Conservation (phyloP, 2,797 vertebrate genomes). For the Florisuga fusca region DNA sequence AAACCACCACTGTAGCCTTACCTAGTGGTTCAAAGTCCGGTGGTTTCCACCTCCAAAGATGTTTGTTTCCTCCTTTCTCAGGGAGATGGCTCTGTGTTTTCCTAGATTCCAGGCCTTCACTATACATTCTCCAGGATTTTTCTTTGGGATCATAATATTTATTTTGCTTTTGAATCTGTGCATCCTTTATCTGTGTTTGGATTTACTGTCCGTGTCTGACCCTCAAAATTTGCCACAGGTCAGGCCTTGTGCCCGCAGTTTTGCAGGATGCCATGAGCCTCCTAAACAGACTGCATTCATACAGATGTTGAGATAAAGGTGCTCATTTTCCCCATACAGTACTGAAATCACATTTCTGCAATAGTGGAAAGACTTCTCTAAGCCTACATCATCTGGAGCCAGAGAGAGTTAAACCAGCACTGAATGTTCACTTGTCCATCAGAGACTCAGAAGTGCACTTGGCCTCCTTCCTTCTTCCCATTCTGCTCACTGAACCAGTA, state of each 20-base stretch:
- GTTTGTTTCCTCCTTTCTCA: neutral
- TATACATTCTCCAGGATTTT: neutral
- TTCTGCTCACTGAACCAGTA: neutral
- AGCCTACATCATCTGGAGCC: neutral
- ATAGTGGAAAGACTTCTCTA: neutral
- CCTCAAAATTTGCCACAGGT: neutral
- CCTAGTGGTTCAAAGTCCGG: neutral
- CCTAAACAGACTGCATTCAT: neutral
- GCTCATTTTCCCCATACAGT: neutral
- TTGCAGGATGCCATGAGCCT: neutral
- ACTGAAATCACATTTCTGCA: neutral
- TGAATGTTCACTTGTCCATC: neutral
- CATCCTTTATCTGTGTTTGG: neutral
- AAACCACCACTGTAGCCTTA: neutral
- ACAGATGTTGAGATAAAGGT: neutral
- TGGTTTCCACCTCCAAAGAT: neutral
- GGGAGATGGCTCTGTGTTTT: neutral
- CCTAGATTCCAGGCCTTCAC: neutral
- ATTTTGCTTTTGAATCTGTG: neutral
- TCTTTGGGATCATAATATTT: neutral
- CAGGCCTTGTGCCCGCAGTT: neutral
- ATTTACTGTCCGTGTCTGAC: neutral
- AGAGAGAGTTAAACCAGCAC: neutral
- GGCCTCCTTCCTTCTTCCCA: neutral
- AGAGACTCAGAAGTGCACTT: neutral